A percentile compares a stretch with the other conserved stretches of the same genome.
Evolutionary conservation across 2,888 invertebrate species (phyloP).

Genomic region (Noctua pronuba): DNA sequence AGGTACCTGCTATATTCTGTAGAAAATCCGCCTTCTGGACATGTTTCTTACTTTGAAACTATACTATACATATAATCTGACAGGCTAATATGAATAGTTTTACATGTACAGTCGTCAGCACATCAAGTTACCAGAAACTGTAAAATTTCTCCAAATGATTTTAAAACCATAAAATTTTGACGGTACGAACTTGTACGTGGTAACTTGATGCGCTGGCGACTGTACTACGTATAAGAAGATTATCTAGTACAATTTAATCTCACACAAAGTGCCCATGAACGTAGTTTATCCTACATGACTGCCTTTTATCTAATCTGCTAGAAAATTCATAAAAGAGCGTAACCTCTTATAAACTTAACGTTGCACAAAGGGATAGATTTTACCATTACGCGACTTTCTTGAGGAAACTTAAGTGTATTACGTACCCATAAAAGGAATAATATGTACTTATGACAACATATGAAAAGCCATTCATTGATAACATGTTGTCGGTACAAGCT

Average conservation of each 20-base stretch:
- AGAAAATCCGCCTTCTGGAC: background rate
- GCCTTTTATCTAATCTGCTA: conserved; percentile 32
- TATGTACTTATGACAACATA: background rate
- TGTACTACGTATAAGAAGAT: background rate
- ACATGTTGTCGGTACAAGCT: background rate
- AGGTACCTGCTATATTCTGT: background rate
- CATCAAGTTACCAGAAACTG: no score
- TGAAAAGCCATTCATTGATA: background rate
- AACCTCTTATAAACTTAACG: conserved; percentile 11
- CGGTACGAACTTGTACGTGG: no score
- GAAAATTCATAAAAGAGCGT: conserved; percentile 47
- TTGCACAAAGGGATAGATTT: conserved; percentile 20
- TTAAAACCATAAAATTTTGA: no score
- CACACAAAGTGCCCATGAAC: background rate
- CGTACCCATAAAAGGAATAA: conserved; percentile 10
- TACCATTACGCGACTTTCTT: conserved; percentile 10
- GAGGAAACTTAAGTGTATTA: conserved; percentile 26
- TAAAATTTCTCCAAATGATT: no score
- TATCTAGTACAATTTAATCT: conserved; percentile 9
- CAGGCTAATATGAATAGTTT: background rate
- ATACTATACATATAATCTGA: background rate
- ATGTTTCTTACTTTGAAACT: background rate
- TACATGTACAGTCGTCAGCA: no score
- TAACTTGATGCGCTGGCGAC: no score
- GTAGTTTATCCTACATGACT: background rate